A percentile compares a stretch with the other conserved stretches of the same genome.
Evolutionary conservation across 1,140 invertebrate species (phyloP).

Genomic region (Eulimnadia texana): DNA sequence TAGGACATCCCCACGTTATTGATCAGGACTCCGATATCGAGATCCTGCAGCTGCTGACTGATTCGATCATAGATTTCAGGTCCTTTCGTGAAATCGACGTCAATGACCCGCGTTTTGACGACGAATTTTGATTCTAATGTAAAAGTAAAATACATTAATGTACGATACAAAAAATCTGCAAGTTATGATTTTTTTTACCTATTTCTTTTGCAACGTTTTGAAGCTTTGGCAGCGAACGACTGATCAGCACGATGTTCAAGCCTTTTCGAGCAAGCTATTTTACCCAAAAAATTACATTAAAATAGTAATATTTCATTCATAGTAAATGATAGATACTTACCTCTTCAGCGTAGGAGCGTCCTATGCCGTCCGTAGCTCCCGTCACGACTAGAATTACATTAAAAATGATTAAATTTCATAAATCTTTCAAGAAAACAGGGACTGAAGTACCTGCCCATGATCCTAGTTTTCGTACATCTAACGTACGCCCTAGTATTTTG

Average conservation of each 20-base stretch:
- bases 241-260: slow-evolving; percentile 37
- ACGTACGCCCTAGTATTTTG: background rate
- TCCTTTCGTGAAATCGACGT: slow-evolving; percentile 64
- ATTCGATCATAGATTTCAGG: slow-evolving; percentile 61
- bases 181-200: slow-evolving; percentile 22
- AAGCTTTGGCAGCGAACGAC: slow-evolving; percentile 35
- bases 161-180: background rate
- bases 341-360: slow-evolving; percentile 17
- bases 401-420: background rate
- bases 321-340: background rate
- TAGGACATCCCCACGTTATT: slow-evolving; percentile 95
- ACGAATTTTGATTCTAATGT: slow-evolving; percentile 45
- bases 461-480: background rate
- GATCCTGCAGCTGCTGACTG: slow-evolving; percentile 48
- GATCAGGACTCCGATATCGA: slow-evolving; percentile 84
- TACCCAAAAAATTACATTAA: background rate
- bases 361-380: slow-evolving; percentile 17
- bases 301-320: background rate
- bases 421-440: background rate
- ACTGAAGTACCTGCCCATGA: background rate
- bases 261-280: slow-evolving; percentile 22
- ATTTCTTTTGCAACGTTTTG: slow-evolving; percentile 33
- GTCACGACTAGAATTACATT: slow-evolving; percentile 13
- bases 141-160: background rate
- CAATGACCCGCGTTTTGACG: slow-evolving; percentile 65